Evolutionary conservation across 2,797 vertebrate species (phyloP), one percentile per base, ranked within the genome.

Genomic region (Acanthurus lineatus): DNA sequence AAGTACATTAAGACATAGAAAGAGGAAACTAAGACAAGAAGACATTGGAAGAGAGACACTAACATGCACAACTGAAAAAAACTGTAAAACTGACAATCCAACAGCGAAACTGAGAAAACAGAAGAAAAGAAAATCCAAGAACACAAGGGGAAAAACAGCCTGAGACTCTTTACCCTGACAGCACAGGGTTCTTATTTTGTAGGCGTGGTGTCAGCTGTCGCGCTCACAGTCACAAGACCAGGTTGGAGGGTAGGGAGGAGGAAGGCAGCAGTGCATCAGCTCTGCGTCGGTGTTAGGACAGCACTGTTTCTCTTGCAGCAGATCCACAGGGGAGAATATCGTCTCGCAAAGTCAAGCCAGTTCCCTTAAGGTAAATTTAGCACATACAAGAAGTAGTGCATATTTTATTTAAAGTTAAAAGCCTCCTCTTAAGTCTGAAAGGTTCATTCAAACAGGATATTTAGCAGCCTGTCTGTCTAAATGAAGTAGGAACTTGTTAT

Each of bases 151-250:
- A 92, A 90, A 76, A 93, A 88, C 2, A 17, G 11, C 12, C 48
- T 25, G 20, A 42, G 80, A 73, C 68, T 88, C 85, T 91, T 76
- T 82, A 78, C 67, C 75, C 79, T 3, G 88, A 92, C 94, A 74
- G 67, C 59, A 32, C 52, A 5, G 58, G 71, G 89, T 95, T 96
- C 92, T 96, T 95, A 96, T 96, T 96, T 94, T 96, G 95, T 91
- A 96, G 88, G 88, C 88, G 89, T 85, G 76, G 87, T 88, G 91
- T 93, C 88, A 93, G 72, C 92, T 89, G 60, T 88, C 54, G 56
- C 87, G 87, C 89, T 81, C 88, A 81, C 48, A 92, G 95, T 96
- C 94, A 93, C 91, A 89, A 86, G 85, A 95, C 80, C 54, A 0
- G 76, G 84, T 69, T 2, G 77, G 78, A 90, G 88, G 89, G 93